Percentiles rank a stretch among this genome's conserved stretches.
Conservation (phyloP, 2,113 vertebrate species). For the Anguilla japonica region DNA sequence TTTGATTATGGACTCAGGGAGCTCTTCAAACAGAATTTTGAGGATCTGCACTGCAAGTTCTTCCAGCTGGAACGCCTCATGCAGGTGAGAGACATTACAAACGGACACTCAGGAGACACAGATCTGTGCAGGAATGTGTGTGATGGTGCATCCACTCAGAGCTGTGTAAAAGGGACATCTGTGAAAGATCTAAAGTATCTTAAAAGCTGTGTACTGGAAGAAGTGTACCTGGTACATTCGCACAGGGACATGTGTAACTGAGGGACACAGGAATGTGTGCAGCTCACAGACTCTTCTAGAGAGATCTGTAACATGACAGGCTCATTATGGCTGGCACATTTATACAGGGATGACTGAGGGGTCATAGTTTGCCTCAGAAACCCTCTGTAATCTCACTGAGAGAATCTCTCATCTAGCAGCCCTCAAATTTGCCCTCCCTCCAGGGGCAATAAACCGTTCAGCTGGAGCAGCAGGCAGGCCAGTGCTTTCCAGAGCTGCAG, state of each 20-base stretch:
- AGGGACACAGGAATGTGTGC: neutral
- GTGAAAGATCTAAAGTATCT: no score
- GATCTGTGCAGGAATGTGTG: no score
- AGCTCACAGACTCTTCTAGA: neutral
- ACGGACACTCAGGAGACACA: neutral
- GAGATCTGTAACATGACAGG: neutral
- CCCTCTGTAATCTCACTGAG: neutral
- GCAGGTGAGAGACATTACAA: conserved; percentile 75
- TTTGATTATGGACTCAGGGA: conserved; percentile 99
- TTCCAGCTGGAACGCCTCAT: conserved; percentile 97
- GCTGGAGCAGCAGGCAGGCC: neutral
- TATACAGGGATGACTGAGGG: neutral
- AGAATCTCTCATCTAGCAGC: neutral
- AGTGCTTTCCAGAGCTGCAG: neutral
- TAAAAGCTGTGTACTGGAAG: no score
- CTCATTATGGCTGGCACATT: neutral
- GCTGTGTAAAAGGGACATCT: no score
- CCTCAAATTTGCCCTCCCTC: neutral
- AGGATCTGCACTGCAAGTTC: conserved; percentile 99
- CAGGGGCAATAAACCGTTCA: conserved; percentile 2
- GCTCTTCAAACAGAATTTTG: conserved; percentile 99
- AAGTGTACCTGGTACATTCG: neutral
- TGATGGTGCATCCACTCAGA: no score
- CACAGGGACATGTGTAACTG: neutral
- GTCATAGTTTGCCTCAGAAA: neutral